Evolutionary conservation across 2,888 invertebrate species (phyloP).

Genomic region (Dasysyrphus tricinctus): DNA sequence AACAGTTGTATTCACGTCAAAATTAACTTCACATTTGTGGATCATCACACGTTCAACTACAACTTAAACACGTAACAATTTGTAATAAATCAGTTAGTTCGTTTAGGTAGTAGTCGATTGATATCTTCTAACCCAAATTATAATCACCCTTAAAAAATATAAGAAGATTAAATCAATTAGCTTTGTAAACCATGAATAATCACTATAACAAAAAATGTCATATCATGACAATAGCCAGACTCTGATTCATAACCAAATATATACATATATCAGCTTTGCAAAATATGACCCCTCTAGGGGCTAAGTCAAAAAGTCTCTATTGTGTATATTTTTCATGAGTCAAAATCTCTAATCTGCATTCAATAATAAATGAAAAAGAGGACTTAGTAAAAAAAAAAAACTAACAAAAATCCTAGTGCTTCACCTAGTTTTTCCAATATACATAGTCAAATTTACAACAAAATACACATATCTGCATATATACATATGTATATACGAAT

Average conservation of each 20-base stretch:
- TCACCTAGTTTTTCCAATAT: constrained; percentile 28
- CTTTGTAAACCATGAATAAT: too few species aligned
- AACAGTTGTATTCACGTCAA: too few species aligned
- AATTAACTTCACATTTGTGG: too few species aligned
- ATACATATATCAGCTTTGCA: neutral
- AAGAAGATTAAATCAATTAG: too few species aligned
- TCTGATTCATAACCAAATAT: neutral
- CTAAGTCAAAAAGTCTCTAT: neutral
- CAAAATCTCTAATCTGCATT: neutral
- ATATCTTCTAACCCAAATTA: too few species aligned
- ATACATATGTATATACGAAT: neutral
- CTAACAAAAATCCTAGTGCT: neutral
- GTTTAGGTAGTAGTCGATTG: too few species aligned
- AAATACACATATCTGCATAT: neutral
- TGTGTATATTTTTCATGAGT: neutral
- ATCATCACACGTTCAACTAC: too few species aligned
- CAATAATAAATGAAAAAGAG: neutral
- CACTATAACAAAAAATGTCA: too few species aligned
- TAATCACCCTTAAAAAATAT: too few species aligned
- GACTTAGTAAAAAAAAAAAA: neutral
- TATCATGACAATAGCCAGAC: too few species aligned
- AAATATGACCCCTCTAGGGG: neutral
- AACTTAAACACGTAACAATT: too few species aligned
- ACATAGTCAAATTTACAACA: neutral
- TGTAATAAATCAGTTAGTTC: too few species aligned